Base-by-base conservation (phyloP, 2,113 vertebrate genomes). In the Zapornia atra region DNA sequence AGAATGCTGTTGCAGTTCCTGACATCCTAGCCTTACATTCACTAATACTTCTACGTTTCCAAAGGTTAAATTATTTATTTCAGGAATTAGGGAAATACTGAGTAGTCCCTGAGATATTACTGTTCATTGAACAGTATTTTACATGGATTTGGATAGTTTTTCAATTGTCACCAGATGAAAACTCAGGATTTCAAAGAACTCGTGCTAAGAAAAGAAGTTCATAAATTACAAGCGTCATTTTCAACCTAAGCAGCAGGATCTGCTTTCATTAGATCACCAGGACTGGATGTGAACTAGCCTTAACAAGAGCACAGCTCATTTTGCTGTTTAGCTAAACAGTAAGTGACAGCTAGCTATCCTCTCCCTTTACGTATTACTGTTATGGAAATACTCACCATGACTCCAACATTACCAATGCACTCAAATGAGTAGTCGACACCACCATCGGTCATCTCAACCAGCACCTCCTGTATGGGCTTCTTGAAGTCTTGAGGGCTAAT, bases 361-460 rank as follows among this genome's bases (percentile, higher is more conserved):
- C 34, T 78, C 53, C 56, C 71, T 38, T 31, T 46, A 7, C 0
- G 0, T 4, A 12, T 46, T 78, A 7, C 8, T 10, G 21, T 20
- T 59, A 38, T 0, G 10, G 12, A 31, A 13, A 31, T 10, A 91
- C 98, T 97, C 93, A 98, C 98, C 98, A 98, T 98, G 78, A 98
- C 96, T 50, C 96, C 93, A 18, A 98, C 98, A 1, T 98, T 98
- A 13, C 98, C 98, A 2, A 98, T 98, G 70, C 98, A 98, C 82
- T 98, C 98, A 40, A 98, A 98, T 1, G 98, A 98, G 50, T 97
- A 98, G 75, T 98, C 98, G 17, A 98, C 98, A 4, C 98, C 98
- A 15, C 98, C 98, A 1, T 98, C 98, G 0, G 98, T 98, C 97
- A 98, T 96, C 78, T 98, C 98, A 54, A 92, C 36, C 64, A 98